phyloP scores from a whole-genome alignment of 1,140 invertebrate species.

The Colletes latitarsis region DNA sequence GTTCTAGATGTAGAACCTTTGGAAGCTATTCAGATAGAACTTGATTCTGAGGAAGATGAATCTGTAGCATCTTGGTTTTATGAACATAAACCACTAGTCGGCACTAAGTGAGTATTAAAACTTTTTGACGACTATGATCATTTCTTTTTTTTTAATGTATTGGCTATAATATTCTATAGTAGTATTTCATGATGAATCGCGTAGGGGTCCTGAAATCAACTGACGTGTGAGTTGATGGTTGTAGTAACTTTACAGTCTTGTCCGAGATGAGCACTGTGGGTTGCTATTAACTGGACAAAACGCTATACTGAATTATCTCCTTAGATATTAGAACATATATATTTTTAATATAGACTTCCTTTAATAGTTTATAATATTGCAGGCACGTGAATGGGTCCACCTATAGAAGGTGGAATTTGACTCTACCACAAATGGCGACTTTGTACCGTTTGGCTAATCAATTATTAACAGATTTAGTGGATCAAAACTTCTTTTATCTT shows the following conservation, averaged over 20 bases:
- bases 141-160: neutral
- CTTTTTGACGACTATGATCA: neutral
- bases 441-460: constrained; percentile 98
- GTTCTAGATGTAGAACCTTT: constrained; percentile 99
- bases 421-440: constrained; percentile 98
- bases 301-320: constrained; percentile 73
- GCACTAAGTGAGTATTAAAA: constrained; percentile 85
- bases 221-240: constrained; percentile 82
- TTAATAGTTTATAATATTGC: constrained; percentile 63
- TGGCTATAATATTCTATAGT: neutral
- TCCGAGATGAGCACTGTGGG: constrained; percentile 70
- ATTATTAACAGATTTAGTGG: constrained; percentile 98
- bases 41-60: constrained; percentile 97
- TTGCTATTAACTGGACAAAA: constrained; percentile 74
- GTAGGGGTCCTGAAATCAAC: constrained; percentile 88
- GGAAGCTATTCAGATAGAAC: constrained; percentile 99
- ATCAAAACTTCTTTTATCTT: constrained; percentile 99
- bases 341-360: neutral
- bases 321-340: neutral
- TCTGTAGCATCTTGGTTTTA: constrained; percentile 98
- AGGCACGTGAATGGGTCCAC: constrained; percentile 98
- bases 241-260: constrained; percentile 66
- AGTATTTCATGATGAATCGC: constrained; percentile 83
- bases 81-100: constrained; percentile 97
- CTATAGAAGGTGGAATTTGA: constrained; percentile 97